Evolutionary conservation across 2,797 vertebrate genomes (phyloP).

Genomic region (Gorsachius magnificus): DNA sequence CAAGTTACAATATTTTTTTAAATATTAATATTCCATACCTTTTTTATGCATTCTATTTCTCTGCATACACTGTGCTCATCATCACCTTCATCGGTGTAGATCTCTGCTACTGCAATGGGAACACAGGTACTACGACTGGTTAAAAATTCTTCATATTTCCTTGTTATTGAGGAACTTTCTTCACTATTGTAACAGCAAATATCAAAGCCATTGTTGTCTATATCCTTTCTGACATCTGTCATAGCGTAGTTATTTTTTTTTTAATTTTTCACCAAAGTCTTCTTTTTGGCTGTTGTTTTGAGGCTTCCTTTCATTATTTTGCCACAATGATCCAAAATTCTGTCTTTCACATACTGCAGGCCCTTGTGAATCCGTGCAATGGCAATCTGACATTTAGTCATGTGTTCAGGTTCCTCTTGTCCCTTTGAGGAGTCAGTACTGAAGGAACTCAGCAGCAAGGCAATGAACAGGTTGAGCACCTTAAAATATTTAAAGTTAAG

Average conservation of each 20-base stretch:
- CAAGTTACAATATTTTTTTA: neutral
- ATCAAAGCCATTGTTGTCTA: conserved; percentile 66
- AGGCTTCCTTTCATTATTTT: neutral
- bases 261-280: conserved; percentile 72
- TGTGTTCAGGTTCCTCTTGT: conserved; percentile 80
- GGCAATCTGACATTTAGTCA: conserved; percentile 87
- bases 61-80: conserved; percentile 35
- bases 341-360: conserved; percentile 69
- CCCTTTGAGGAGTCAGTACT: conserved; percentile 78
- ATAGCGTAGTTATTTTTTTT: conserved; percentile 41
- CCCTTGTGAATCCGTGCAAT: conserved; percentile 78
- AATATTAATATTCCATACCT: conserved; percentile 49
- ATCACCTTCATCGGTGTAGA: conserved; percentile 45
- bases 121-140: conserved; percentile 75
- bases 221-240: conserved; percentile 3
- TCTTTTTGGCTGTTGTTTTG: conserved; percentile 61
- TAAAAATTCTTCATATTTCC: conserved; percentile 79
- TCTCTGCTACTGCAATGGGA: conserved; percentile 83
- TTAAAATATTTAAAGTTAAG: conserved; percentile 47
- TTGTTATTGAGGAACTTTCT: conserved; percentile 65
- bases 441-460: conserved; percentile 92
- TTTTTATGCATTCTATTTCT: neutral
- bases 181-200: conserved; percentile 46
- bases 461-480: conserved; percentile 95
- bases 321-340: conserved; percentile 50